A percentile compares a stretch with the other conserved stretches of the same genome.
These are phyloP conservation scores for Spodoptera exigua DNA, from an alignment of 2,888 invertebrate genomes.

Conservation along the genomic window DNA sequence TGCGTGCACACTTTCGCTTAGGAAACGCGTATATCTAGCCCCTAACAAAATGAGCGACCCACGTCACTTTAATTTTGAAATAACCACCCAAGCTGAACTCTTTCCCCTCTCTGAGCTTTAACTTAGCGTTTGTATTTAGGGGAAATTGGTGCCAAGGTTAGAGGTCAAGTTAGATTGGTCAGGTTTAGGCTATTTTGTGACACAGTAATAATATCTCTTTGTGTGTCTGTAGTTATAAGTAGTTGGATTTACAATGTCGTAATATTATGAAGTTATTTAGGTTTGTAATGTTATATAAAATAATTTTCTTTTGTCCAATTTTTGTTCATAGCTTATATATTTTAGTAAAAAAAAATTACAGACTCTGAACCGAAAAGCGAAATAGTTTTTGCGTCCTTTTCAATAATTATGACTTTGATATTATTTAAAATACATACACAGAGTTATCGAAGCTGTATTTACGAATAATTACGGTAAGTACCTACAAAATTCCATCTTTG, in stretches of 20 bases:
- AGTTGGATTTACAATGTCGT: slow-evolving; percentile 24
- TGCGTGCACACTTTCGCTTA: slow-evolving; percentile 48
- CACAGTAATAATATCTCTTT: slow-evolving; percentile 40
- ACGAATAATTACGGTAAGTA: too few relatives aligned
- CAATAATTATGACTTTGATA: too few relatives aligned
- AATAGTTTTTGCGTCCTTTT: too few relatives aligned
- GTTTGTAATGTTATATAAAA: too few relatives aligned
- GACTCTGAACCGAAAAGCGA: too few relatives aligned
- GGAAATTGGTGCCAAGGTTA: slow-evolving; percentile 3
- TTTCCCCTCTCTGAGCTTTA: slow-evolving; percentile 12
- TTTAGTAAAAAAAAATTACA: too few relatives aligned
- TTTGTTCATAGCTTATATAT: too few relatives aligned
- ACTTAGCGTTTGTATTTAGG: slow-evolving; percentile 11
- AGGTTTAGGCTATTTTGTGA: slow-evolving; percentile 43
- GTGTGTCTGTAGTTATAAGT: slow-evolving; percentile 27
- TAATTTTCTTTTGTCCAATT: too few relatives aligned
- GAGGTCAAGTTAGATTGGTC: slow-evolving; percentile 26
- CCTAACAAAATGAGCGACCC: slow-evolving; percentile 63
- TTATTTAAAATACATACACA: too few relatives aligned
- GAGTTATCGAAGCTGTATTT: too few relatives aligned
- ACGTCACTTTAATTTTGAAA: slow-evolving; percentile 60
- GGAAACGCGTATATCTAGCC: slow-evolving; percentile 51
- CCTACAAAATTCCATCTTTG: too few relatives aligned
- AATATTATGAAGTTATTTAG: background rate
- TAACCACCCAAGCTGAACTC: slow-evolving; percentile 45